Base-by-base conservation (phyloP, 2,113 vertebrate species). In the Piprites chloris region DNA sequence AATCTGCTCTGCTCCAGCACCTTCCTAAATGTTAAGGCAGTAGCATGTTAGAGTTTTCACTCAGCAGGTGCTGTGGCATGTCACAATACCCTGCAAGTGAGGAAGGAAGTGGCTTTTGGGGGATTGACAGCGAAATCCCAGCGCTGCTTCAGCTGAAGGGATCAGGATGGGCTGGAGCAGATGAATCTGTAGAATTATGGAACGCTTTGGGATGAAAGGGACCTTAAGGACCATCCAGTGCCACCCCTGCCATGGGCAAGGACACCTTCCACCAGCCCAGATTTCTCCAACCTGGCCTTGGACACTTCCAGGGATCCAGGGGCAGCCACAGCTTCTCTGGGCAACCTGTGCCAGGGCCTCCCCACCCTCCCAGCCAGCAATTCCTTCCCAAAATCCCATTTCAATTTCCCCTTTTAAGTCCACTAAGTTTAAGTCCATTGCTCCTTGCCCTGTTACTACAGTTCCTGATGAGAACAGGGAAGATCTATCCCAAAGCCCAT, bases 41-140 rank as follows among this genome's bases (percentile, higher is more conserved):
- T 5, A n/a, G 16, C 32, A n/a, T 19, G 22, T 67, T 24, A 6
- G 0, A 10, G 11, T 18, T 49, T 14, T 6, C 14, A 2, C 8
- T n/a, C 41, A 17, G n/a, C 41, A 27, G 12, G 7, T 5, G 42
- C 13, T 11, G 18, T 1, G 26, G 8, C 42, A 7, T 1, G 17
- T 14, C 28, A 1, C 1, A 11, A 42, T 5, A 30, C 30, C 18
- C 33, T 14, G 2, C 7, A 6, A 32, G 8, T 3, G 5, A 19
- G 47, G 49, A 47, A 33, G 42, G 16, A 8, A 26, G 22, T 23
- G 24, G 12, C 39, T 66, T 37, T 37, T 17, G 21, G 9, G 17
- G 62, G 14, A 21, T 7, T 9, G 11, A 27, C 33, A 8, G 3
- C 2, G 1, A 5, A 14, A 16, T 6, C 58, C 73, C 26, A 5